These are phyloP conservation scores for Psittacula echo DNA, from an alignment of 2,797 vertebrate species.

Conservation along the genomic window DNA sequence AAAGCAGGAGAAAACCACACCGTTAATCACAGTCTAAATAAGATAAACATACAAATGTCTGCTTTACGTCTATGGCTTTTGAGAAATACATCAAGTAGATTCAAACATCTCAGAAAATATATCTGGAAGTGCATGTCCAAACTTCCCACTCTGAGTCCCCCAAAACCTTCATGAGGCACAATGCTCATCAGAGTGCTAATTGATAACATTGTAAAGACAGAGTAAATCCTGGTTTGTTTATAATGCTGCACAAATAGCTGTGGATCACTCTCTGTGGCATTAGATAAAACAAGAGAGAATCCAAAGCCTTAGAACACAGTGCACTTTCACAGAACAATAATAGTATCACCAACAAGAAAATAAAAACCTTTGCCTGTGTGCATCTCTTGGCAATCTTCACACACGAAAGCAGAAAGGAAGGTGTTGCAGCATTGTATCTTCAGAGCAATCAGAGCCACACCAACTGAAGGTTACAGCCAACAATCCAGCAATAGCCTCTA, in stretches of 20 bases:
- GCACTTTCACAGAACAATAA: not conserved
- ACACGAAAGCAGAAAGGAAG: not conserved
- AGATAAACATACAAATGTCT: not conserved
- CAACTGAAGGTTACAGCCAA: rapidly evolving
- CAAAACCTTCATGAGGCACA: not conserved
- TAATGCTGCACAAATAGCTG: not conserved
- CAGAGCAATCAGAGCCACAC: not conserved
- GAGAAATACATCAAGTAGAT: not conserved
- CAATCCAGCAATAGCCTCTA: not conserved
- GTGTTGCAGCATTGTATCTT: not conserved
- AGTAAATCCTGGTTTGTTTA: not conserved
- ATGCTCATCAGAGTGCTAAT: not conserved
- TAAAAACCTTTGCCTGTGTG: not conserved
- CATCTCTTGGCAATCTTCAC: not conserved
- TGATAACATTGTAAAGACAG: not conserved
- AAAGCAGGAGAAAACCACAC: not conserved
- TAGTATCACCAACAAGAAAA: not conserved
- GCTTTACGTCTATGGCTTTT: not conserved
- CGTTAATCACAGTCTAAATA: not conserved
- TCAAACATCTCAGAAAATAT: not conserved
- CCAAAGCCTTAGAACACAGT: not conserved
- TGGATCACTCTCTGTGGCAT: not conserved
- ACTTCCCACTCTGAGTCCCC: not conserved
- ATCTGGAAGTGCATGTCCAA: not conserved
- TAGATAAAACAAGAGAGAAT: not conserved